These are phyloP conservation scores for human (Homo sapiens) DNA, from an alignment of 2,113 vertebrate genomes.

Conservation along the genomic window GRCh38 chr15:75030501-75031000, in stretches of 20 bases:
- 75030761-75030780: background rate
- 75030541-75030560: background rate
- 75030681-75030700: background rate
- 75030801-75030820: background rate
- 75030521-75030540: background rate
- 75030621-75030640: background rate
- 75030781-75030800: background rate
- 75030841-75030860: background rate
- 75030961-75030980: background rate
- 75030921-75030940: background rate
- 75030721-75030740: background rate
- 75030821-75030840: background rate
- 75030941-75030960: background rate
- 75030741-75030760: background rate
- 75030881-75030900: background rate
- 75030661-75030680: background rate
- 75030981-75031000: background rate
- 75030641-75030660: background rate
- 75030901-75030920: background rate
- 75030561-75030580: background rate
- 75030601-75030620: background rate
- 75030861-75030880: background rate
- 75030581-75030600: background rate
- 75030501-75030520: background rate
- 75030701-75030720: background rate